Percentiles rank a stretch among this genome's conserved stretches.
Evolutionary conservation across 2,888 invertebrate genomes (phyloP).

Genomic region (Hydropsyche betteni): DNA sequence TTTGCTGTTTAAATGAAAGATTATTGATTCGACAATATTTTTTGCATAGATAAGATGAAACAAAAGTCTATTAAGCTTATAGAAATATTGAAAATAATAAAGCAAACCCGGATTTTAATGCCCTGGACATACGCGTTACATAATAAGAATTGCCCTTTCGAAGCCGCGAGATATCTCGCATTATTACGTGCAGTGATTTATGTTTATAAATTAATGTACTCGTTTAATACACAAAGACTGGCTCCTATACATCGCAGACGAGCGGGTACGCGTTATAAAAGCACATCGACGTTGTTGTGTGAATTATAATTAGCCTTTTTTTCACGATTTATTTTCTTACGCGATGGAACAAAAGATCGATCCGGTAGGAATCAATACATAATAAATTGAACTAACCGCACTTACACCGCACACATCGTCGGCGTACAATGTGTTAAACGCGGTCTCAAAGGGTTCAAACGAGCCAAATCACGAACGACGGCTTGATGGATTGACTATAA

Average conservation of each 20-base stretch:
- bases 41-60: not conserved
- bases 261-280: too few species aligned
- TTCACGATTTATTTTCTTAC: not conserved
- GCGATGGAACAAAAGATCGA: constrained; percentile 7
- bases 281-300: not conserved
- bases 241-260: not conserved
- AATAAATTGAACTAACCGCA: constrained; percentile 37
- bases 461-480: constrained; percentile 27
- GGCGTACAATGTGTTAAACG: constrained; percentile 13
- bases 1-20: not conserved
- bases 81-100: too few species aligned
- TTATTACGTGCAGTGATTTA: constrained; percentile 28
- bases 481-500: constrained; percentile 8
- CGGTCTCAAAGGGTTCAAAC: constrained; percentile 26
- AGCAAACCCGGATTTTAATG: not conserved
- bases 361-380: constrained; percentile 32
- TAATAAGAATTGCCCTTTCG: constrained; percentile 24
- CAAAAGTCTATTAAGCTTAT: not conserved
- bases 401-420: constrained; percentile 35
- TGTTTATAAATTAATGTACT: constrained; percentile 28
- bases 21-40: not conserved
- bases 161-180: constrained; percentile 27
- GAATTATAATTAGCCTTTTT: constrained; percentile 28
- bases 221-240: constrained; percentile 29
- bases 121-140: constrained; percentile 2